Base-by-base conservation (phyloP, 2,888 invertebrate species). In the Paralinhomoeus sp. region DNA sequence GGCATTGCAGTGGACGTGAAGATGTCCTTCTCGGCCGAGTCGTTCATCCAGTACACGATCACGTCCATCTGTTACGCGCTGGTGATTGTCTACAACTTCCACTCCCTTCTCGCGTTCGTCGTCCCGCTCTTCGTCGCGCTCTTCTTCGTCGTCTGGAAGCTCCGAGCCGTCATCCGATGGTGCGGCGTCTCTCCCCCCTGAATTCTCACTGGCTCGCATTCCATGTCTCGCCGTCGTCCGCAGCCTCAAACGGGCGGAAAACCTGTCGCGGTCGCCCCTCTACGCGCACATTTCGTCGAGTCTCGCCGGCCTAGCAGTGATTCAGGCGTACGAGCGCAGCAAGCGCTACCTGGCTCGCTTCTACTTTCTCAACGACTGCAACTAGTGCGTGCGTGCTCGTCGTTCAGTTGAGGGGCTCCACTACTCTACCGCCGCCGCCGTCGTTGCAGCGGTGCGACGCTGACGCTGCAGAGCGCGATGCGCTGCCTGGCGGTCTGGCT, bases 61-160 rank as follows among this genome's bases (percentile, higher is more conserved):
- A 60, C 68, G 76, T 82, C 85, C 38, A 63, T 82, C 56, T 81
- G 81, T 44, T 84, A 81, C 23, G 75, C 84, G 48, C 47, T 82
- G 52, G 82, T 84, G 15, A 76, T 87, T 55, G 77, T 76, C 15
- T 58, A 54, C 39, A 62, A 66, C 24, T 58, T 60, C 3, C 57
- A 55, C 15, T 18, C 24, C 51, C 64, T 67, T 47, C 55, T 65
- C 24, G 45, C 66, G 22, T 62, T 62, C 20, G 53, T 62, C 34
- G 43, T 66, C 15, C 65, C 66, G 3, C 53, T 68, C 17, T 49
- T 56, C 37, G 46, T 54, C 24, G 47, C 62, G 7, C 67, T 67
- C 49, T 41, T 59, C 20, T 40, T 64, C 5, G 57, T 66, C 24
- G 62, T 64, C 41, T 50, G 54, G 15, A 53, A 64, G 43, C 67